phyloP scores from a whole-genome alignment of 2,888 invertebrate species.

The Drosophila recens region DNA sequence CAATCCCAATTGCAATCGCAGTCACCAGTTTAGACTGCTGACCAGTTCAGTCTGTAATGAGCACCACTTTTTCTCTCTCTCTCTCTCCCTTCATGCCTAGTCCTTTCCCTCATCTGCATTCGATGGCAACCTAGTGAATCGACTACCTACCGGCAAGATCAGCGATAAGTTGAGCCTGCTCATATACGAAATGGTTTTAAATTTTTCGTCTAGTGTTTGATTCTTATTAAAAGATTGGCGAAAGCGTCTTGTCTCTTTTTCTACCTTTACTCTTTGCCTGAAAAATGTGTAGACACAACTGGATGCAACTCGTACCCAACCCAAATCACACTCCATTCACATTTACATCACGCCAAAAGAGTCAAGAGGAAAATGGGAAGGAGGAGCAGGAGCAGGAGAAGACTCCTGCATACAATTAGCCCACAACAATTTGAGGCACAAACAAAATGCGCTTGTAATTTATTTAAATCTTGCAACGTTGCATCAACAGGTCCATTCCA shows the following conservation, averaged over 20 bases:
- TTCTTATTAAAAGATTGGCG: constrained; percentile 82
- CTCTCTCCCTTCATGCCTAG: background rate
- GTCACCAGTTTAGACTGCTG: constrained; percentile 22
- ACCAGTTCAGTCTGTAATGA: constrained; percentile 65
- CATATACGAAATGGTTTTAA: constrained; percentile 81
- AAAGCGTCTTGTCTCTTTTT: constrained; percentile 74
- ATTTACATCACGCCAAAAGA: constrained; percentile 38
- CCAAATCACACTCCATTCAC: constrained; percentile 62
- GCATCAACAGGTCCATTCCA: constrained; percentile 58
- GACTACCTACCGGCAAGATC: constrained; percentile 75
- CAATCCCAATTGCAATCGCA: constrained; percentile 4
- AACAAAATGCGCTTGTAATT: constrained; percentile 66
- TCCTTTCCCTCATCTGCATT: background rate
- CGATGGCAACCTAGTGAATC: too few species aligned
- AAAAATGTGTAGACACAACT: constrained; percentile 18
- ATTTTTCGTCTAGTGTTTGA: constrained; percentile 81
- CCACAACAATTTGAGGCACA: constrained; percentile 66
- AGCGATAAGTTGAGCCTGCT: constrained; percentile 75
- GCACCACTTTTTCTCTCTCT: constrained; percentile 28
- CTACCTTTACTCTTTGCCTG: too few species aligned
- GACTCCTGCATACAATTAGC: constrained; percentile 77
- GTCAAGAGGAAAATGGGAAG: constrained; percentile 3
- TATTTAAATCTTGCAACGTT: constrained; percentile 64
- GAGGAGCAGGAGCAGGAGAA: constrained; percentile 27
- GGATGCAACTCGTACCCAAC: constrained; percentile 42